Base-by-base conservation (phyloP, 2,113 vertebrate species). In the Phyllostomus discolor region DNA sequence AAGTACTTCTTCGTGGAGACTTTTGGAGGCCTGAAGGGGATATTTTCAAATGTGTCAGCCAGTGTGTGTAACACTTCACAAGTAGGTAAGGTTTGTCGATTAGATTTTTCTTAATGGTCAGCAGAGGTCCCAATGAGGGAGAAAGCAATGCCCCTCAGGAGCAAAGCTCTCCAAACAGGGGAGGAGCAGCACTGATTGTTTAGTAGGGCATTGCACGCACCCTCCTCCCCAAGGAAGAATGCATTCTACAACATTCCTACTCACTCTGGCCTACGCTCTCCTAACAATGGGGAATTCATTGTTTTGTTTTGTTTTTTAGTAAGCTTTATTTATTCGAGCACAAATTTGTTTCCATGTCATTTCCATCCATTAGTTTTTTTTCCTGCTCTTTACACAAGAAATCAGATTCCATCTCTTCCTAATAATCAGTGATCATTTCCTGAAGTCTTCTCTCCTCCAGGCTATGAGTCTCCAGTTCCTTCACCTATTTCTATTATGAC, bases 1-100 rank as follows among this genome's bases (percentile, higher is more conserved):
- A 97, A 96, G 46, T 98, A 94, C 62, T 98, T 97, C 94, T 98
- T 97, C 0, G 98, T 98, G 94, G 94, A 98, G 86, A 96, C 94
- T 4, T 99, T 98, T 62, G 95, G 97, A 92, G 98, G 95, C 78
- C 88, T 99, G 80, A 57, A 95, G 86, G 97, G 95, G 10, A 97
- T 98, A 70, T 96, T 98, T 75, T 85, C 88, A 17, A 90, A 97
- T 1, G 72, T 98, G 86, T 98, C 98, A 8, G 80, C 86, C 48
- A 81, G 95, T 57, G 80, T 98, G 16, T 98, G 98, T 75, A 75
- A 57, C 85, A 22, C 97, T 90, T 98, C 98, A 76, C 95, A 95
- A 95, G 88, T 96, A 52, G 97, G 98, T 98, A 97, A 97, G 92
- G 1, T n/a, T 33, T 67, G 35, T 64, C 76, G 7, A 1, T 67